Evolutionary conservation across 2,113 vertebrate species (phyloP), one percentile per base, ranked within the genome.

Genomic region (Sinocyclocheilus maitianheensis): DNA sequence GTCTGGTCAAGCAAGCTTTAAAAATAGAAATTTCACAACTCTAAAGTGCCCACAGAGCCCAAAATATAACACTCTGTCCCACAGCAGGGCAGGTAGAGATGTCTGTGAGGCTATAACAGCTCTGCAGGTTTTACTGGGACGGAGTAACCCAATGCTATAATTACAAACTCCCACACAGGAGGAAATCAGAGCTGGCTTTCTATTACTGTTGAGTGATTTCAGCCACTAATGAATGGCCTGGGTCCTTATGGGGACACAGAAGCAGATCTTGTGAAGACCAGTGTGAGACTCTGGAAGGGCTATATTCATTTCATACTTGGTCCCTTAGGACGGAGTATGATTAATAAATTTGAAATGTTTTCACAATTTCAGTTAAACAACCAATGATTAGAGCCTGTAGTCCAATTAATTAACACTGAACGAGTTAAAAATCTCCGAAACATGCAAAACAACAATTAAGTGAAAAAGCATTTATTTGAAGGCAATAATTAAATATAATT

Each of bases 81-180:
- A 3, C 3, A 46, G 60, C 37, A 20, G n/a, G 43, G 63, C 43
- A 51, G 43, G 43, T 37, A 83, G 9, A 83, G 81, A 72, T 83
- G 24, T 65, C 78, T 86, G 16, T 55, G 53, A 88, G 89, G 88
- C 85, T 48, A 26, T 79, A 80, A 48, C 71, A 60, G 60, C 53
- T 34, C n/a, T 77, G 82, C 75, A 78, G 78, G 85, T 77, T 88
- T 75, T 43, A 55, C 48, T 46, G 84, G 46, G 88, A 87, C 83
- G 40, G 40, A 48, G 93, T 91, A 94, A 94, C 91, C 89, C 86
- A 90, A 93, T 71, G 89, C 90, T 67, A 58, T 92, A 93, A 94
- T 93, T 91, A 92, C 88, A 87, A 89, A 91, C 92, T 91, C 92
- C 91, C 92, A 92, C 91, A 87, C 77, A 86, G 84, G 88, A 84